Conservation (phyloP, 2,888 invertebrate genomes). For the Argyresthia albistria region DNA sequence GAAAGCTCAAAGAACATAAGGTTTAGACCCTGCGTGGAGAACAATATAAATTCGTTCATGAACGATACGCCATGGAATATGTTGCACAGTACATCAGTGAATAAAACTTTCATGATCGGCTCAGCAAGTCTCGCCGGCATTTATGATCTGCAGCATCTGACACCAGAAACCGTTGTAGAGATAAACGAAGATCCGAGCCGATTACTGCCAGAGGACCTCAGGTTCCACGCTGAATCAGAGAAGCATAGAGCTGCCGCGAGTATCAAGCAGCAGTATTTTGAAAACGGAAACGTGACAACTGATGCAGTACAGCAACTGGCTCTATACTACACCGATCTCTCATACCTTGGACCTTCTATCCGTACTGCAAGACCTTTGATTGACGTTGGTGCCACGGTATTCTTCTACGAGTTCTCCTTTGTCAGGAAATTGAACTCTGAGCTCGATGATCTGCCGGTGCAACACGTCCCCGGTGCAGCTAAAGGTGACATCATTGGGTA, state of each 20-base stretch:
- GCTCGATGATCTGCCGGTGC: slow-evolving; percentile 36
- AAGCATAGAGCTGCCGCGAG: slow-evolving; percentile 17
- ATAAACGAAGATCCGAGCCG: slow-evolving; percentile 25
- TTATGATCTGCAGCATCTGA: slow-evolving; percentile 28
- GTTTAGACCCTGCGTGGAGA: slow-evolving; percentile 37
- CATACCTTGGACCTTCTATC: slow-evolving; percentile 36
- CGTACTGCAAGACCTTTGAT: slow-evolving; percentile 34
- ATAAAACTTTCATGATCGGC: slow-evolving; percentile 38
- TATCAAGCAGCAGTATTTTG: slow-evolving; percentile 38
- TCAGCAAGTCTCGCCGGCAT: slow-evolving; percentile 39
- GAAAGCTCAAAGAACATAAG: slow-evolving; percentile 16
- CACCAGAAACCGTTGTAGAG: slow-evolving; percentile 19
- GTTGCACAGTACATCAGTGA: slow-evolving; percentile 20
- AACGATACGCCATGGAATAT: slow-evolving; percentile 33
- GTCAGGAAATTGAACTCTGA: slow-evolving; percentile 59
- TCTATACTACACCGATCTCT: slow-evolving; percentile 36
- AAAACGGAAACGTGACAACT: slow-evolving; percentile 21
- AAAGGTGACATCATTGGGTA: slow-evolving; percentile 70
- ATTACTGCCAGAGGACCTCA: slow-evolving; percentile 39
- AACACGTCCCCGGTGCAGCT: slow-evolving; percentile 49
- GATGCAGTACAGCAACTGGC: slow-evolving; percentile 23
- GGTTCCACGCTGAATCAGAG: slow-evolving; percentile 21
- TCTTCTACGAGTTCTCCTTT: slow-evolving; percentile 70
- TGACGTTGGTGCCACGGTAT: slow-evolving; percentile 50
- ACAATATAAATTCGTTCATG: slow-evolving; percentile 24